phyloP scores from a whole-genome alignment of 2,797 vertebrate species.

The Betta splendens region DNA sequence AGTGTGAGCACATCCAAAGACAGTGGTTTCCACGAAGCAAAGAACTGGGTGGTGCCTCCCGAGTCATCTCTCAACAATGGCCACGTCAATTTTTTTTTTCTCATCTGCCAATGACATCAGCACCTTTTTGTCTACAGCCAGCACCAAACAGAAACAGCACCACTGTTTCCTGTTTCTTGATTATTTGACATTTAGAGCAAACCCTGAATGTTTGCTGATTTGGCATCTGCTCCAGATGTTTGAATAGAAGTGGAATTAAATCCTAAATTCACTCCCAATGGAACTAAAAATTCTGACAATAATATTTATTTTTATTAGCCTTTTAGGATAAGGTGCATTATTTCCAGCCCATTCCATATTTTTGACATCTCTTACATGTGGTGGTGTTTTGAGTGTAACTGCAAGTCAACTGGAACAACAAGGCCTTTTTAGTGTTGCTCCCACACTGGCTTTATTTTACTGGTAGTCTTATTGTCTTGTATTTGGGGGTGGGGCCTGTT shows the following conservation, averaged over 20 bases:
- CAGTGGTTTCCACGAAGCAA: slow-evolving; percentile 60
- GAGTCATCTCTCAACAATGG: slow-evolving; percentile 39
- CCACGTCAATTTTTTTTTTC: slow-evolving; percentile 11
- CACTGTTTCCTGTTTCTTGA: too few species aligned
- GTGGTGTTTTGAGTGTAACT: slow-evolving; percentile 27
- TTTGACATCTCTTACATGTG: slow-evolving; percentile 43
- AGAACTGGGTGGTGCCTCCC: slow-evolving; percentile 51
- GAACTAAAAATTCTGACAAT: background rate
- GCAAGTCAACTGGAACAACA: slow-evolving; percentile 28
- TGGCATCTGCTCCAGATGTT: background rate
- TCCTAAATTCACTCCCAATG: background rate
- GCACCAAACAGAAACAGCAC: slow-evolving; percentile 35
- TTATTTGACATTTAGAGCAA: background rate
- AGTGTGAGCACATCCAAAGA: slow-evolving; percentile 36
- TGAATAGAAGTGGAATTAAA: background rate
- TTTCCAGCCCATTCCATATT: slow-evolving; percentile 29
- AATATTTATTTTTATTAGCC: background rate
- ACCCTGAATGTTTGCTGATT: slow-evolving; percentile 4
- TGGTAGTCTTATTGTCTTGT: slow-evolving; percentile 38
- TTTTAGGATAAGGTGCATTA: slow-evolving; percentile 7
- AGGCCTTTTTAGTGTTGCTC: slow-evolving; percentile 68
- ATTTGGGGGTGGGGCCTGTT: slow-evolving; percentile 23
- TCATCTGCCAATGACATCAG: slow-evolving; percentile 37
- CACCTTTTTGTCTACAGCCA: slow-evolving; percentile 40
- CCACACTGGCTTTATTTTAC: slow-evolving; percentile 59